Conservation (phyloP, 1,140 invertebrate species). For the Aphaenogaster floridana region DNA sequence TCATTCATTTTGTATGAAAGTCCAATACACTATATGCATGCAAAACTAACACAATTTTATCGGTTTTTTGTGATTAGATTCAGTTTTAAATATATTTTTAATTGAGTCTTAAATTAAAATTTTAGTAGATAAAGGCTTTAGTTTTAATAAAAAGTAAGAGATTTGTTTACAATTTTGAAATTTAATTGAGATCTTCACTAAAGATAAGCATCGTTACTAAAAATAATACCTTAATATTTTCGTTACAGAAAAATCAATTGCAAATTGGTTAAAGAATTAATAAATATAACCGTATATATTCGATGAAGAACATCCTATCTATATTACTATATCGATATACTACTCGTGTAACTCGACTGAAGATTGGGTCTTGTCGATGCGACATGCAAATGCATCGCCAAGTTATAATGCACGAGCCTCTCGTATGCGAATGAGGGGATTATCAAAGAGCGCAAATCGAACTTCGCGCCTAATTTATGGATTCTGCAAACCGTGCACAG, state of each 20-base stretch:
- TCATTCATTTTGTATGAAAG: background rate
- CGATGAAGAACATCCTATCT: background rate
- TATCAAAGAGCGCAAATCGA: slow-evolving; percentile 73
- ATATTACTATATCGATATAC: slow-evolving; percentile 2
- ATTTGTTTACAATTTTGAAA: background rate
- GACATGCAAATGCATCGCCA: slow-evolving; percentile 57
- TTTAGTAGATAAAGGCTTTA: background rate
- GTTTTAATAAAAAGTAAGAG: background rate
- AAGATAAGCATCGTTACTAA: background rate
- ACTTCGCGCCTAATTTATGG: slow-evolving; percentile 74
- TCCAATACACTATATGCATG: background rate
- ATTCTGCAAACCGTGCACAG: slow-evolving; percentile 68
- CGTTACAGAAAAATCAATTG: background rate
- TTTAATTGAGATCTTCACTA: background rate
- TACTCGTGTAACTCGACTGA: background rate
- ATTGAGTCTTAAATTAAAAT: background rate
- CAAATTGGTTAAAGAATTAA: background rate
- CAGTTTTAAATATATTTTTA: background rate
- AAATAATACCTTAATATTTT: background rate
- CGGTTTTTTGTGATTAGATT: background rate
- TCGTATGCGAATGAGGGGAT: slow-evolving; percentile 73
- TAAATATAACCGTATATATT: background rate
- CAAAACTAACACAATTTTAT: background rate
- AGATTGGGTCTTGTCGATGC: slow-evolving; percentile 36
- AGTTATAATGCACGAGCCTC: slow-evolving; percentile 73